Conservation (phyloP, 2,113 vertebrate genomes). For the Tamias sibiricus region DNA sequence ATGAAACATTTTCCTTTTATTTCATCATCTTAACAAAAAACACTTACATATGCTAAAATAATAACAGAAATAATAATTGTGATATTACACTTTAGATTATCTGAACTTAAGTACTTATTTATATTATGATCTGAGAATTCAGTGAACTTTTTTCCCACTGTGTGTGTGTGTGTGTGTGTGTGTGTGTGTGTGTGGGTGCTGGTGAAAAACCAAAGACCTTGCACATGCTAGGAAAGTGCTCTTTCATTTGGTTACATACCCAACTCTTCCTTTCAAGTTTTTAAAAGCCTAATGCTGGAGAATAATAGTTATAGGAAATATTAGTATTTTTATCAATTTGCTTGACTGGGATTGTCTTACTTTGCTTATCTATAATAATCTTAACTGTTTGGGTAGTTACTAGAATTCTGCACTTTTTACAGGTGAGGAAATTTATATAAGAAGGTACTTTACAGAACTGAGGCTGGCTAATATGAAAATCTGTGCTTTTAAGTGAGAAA, state of each 20-base stretch:
- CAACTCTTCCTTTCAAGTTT: neutral
- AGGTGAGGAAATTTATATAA: neutral
- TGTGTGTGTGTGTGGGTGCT: no score
- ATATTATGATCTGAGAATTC: neutral
- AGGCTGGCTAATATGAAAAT: neutral
- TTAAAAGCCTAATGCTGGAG: neutral
- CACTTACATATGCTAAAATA: neutral
- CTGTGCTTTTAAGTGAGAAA: neutral
- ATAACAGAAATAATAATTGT: neutral
- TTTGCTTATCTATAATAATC: neutral
- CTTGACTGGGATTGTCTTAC: neutral
- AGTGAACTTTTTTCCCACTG: neutral
- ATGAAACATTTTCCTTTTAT: conserved; percentile 19
- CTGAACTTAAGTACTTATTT: neutral
- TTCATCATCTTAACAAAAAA: neutral
- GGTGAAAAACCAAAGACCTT: neutral
- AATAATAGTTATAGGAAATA: conserved; percentile 21
- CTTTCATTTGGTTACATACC: neutral
- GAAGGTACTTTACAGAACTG: neutral
- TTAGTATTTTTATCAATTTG: neutral
- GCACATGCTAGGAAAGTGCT: neutral
- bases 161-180: no score
- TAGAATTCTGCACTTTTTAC: neutral
- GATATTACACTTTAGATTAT: neutral
- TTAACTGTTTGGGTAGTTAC: neutral